Percentiles rank a stretch among this genome's conserved stretches.
phyloP scores from a whole-genome alignment of 2,797 vertebrate species.

The Erithacus rubecula region DNA sequence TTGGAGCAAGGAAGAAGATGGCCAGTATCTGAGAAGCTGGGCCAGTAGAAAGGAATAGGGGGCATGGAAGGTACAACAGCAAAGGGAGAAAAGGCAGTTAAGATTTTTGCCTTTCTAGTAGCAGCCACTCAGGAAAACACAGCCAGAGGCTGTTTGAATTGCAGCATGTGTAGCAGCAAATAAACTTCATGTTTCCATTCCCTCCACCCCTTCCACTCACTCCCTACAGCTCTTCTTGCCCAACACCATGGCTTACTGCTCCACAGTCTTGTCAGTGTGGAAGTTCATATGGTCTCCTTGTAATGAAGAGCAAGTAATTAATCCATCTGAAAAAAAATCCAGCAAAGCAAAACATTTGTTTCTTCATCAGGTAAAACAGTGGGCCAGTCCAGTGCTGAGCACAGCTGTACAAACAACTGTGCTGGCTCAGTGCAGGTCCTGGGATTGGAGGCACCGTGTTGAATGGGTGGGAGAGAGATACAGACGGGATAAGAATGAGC shows the following conservation, averaged over 20 bases:
- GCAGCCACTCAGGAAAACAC: neutral
- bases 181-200: neutral
- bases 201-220: neutral
- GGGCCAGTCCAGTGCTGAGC: neutral
- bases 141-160: conserved; percentile 16
- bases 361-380: neutral
- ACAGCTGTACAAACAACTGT: neutral
- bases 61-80: neutral
- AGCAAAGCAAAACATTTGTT: neutral
- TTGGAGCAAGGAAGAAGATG: neutral
- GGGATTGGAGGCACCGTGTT: neutral
- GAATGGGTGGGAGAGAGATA: neutral
- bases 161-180: neutral
- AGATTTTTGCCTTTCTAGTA: neutral
- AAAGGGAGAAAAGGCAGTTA: neutral
- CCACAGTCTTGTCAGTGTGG: neutral
- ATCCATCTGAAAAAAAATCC: neutral
- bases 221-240: neutral
- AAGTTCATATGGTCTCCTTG: neutral
- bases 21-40: neutral
- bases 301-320: neutral
- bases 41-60: neutral
- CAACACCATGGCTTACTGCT: neutral
- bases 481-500: neutral
- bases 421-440: neutral